Evolutionary conservation across 37 sponge, comb jelly and placozoan species (phyloP), one percentile per base, ranked within the genome.

Genomic region (Hormiphora californensis): DNA sequence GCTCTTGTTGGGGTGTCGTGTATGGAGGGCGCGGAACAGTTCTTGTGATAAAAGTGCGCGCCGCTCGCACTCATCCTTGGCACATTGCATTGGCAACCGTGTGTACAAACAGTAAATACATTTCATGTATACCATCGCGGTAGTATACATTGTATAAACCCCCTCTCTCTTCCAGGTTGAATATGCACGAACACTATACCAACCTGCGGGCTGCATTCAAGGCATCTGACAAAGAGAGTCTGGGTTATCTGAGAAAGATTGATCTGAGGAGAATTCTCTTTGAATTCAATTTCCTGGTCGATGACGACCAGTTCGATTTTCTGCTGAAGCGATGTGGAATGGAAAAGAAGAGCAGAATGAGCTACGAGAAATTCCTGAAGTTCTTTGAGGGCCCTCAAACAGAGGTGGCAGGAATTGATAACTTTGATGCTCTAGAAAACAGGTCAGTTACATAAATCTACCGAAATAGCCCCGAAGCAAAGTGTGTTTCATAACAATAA

Each of bases 281-380:
- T 33, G 81, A 73, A n/a, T 73, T 73, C 44, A 73, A 73, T 28
- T 73, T 73, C 22, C 46, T 73, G 81, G 81, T 73, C 12, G 81
- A 73, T 40, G 81, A 73, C 23, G 46, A 73, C 23, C 81, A 73
- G 81, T 73, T 73, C 25, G 35, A 73, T 17, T 73, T 40, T 28
- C 40, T 73, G 1, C 35, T 73, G 44, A 27, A 73, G 38, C 81
- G 81, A 2, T 73, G 81, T 73, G 81, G 81, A 1, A 73, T 73
- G 81, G 81, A 73, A 1, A 73, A 73, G 38, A 73, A 73, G 46
- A 27, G 46, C 12, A 73, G 81, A 40, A 32, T 73, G 46, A 73
- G 81, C 23, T 73, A 73, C 81, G 81, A 73, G 23, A 73, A 73
- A 28, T 73, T 73, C 81, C 32, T 73, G 46, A 73, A 73, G 44